Evolutionary conservation across 2,797 vertebrate species (phyloP).

Genomic region (Knipowitschia caucasica): DNA sequence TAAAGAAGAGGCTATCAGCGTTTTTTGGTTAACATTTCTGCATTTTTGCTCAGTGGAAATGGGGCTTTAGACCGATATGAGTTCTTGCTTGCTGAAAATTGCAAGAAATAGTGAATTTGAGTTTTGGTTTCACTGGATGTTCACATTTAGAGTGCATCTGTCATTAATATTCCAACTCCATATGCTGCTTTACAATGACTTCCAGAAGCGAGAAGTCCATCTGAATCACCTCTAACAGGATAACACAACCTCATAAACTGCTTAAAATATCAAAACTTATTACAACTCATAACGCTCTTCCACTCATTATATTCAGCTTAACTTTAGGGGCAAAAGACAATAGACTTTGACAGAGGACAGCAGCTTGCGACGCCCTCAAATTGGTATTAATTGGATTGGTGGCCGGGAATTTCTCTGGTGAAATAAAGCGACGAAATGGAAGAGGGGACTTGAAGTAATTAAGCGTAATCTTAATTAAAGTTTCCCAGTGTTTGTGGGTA

Average conservation of each 20-base stretch:
- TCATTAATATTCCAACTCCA: too few species aligned
- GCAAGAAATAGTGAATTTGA: too few species aligned
- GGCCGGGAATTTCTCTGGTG: conserved; percentile 48
- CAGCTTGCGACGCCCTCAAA: conserved; percentile 63
- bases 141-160: too few species aligned
- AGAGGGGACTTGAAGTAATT: conserved; percentile 69
- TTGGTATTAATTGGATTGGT: conserved; percentile 74
- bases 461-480: conserved; percentile 70
- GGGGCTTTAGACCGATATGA: too few species aligned
- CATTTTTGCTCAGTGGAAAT: too few species aligned
- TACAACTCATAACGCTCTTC: conserved; percentile 66
- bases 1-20: too few species aligned
- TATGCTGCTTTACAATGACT: too few species aligned
- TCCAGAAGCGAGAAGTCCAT: too few species aligned
- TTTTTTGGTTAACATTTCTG: too few species aligned
- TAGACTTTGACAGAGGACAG: conserved; percentile 55
- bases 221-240: conserved; percentile 60
- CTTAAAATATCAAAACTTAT: conserved; percentile 71
- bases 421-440: conserved; percentile 44
- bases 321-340: conserved; percentile 51
- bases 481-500: conserved; percentile 66
- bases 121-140: too few species aligned
- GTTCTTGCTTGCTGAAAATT: too few species aligned
- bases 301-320: conserved; percentile 57
- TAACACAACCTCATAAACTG: conserved; percentile 68